These are phyloP conservation scores for Brachionus rubens DNA, from an alignment of 1,140 invertebrate species.

Conservation along the genomic window DNA sequence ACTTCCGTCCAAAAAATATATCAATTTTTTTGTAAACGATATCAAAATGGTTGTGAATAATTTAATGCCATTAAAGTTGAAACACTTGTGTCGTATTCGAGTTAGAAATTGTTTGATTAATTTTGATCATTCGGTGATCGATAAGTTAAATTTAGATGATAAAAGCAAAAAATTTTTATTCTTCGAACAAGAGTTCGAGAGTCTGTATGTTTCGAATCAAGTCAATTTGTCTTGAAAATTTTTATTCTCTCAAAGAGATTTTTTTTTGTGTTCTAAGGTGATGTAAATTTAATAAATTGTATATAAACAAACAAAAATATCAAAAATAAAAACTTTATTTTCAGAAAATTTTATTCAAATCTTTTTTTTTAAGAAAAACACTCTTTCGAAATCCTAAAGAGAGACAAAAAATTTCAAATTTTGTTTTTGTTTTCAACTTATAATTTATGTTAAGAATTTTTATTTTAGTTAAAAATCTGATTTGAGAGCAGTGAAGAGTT, in stretches of 20 bases:
- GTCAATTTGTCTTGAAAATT: background rate
- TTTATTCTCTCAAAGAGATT: too few relatives aligned
- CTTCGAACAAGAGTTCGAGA: background rate
- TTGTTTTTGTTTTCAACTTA: too few relatives aligned
- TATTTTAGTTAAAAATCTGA: too few relatives aligned
- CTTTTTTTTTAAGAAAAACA: too few relatives aligned
- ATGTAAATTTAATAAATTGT: too few relatives aligned
- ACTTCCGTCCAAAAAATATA: background rate
- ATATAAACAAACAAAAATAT: background rate
- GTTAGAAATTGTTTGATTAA: background rate
- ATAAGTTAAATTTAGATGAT: background rate
- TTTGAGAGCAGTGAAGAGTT: too few relatives aligned
- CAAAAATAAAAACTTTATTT: too few relatives aligned
- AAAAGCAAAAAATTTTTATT: constrained; percentile 16
- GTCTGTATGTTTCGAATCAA: background rate
- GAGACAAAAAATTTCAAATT: too few relatives aligned
- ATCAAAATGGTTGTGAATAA: background rate
- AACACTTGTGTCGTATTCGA: background rate
- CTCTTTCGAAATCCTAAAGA: too few relatives aligned
- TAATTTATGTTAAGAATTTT: too few relatives aligned
- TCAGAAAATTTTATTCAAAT: too few relatives aligned
- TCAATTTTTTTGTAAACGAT: background rate
- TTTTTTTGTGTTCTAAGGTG: too few relatives aligned
- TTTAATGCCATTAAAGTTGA: background rate
- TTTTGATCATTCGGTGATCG: background rate